Conservation (phyloP, 2,113 vertebrate genomes). For the Notothenia coriiceps region DNA sequence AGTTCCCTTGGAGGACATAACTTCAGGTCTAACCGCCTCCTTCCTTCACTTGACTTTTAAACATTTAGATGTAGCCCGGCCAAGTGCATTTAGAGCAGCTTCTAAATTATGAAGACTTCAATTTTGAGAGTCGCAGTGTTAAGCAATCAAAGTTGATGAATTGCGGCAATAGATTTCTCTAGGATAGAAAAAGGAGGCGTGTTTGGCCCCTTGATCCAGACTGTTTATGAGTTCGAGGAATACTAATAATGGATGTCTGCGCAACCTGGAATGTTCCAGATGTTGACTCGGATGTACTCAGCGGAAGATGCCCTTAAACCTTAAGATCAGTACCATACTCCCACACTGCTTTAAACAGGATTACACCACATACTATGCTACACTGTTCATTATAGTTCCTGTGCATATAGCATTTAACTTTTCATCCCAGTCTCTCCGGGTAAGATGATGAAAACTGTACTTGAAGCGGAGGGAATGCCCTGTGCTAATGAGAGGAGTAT, state of each 20-base stretch:
- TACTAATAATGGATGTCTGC: slow-evolving; percentile 44
- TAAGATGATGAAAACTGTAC: slow-evolving; percentile 44
- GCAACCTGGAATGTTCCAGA: slow-evolving; percentile 61
- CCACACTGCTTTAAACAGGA: slow-evolving; percentile 25
- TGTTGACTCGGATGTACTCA: slow-evolving; percentile 34
- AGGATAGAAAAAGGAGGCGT: slow-evolving; percentile 43
- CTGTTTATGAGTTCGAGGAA: slow-evolving; percentile 64
- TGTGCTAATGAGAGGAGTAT: slow-evolving; percentile 64
- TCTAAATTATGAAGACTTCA: slow-evolving; percentile 74
- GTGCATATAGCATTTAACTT: slow-evolving; percentile 9
- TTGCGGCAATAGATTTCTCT: slow-evolving; percentile 60
- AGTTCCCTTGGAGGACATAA: slow-evolving; percentile 84
- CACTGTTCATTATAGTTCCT: slow-evolving; percentile 19
- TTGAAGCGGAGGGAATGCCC: slow-evolving; percentile 64
- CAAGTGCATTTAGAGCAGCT: slow-evolving; percentile 70
- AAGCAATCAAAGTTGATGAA: slow-evolving; percentile 74
- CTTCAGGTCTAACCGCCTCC: slow-evolving; percentile 77
- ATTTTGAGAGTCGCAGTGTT: slow-evolving; percentile 68
- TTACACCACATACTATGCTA: neutral
- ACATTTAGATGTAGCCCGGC: slow-evolving; percentile 77
- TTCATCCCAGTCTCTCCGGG: slow-evolving; percentile 21
- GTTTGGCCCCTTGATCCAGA: slow-evolving; percentile 62
- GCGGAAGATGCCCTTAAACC: slow-evolving; percentile 29
- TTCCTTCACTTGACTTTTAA: slow-evolving; percentile 83
- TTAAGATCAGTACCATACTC: slow-evolving; percentile 16